Evolutionary conservation across 2,797 vertebrate genomes (phyloP).

Genomic region (Mormyrus hasselquistii): DNA sequence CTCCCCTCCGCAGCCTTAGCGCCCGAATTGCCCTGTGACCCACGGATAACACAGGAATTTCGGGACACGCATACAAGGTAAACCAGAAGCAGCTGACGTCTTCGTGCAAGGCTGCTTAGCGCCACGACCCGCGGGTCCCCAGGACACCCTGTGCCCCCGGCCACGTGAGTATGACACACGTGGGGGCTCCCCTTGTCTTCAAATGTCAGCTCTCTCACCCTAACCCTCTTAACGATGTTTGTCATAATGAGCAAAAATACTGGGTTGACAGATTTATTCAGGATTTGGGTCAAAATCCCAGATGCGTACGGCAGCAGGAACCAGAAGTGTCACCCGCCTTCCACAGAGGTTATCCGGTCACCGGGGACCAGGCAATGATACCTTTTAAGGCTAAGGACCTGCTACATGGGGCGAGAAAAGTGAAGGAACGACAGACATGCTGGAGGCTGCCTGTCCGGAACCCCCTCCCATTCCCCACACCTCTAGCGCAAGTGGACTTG

Average conservation of each 20-base stretch:
- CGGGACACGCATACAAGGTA: background rate
- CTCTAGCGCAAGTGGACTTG: background rate
- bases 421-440: background rate
- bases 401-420: background rate
- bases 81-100: background rate
- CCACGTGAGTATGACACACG: background rate
- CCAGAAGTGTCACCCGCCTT: background rate
- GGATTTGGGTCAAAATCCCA: background rate
- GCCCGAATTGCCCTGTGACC: background rate
- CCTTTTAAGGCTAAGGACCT: background rate
- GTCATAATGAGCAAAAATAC: background rate
- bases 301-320: background rate
- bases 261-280: background rate
- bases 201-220: background rate
- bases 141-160: background rate
- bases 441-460: background rate
- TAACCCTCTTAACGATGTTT: background rate
- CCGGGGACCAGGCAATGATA: background rate
- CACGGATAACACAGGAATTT: background rate
- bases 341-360: background rate
- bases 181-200: background rate
- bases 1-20: background rate
- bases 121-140: background rate
- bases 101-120: background rate
- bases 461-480: background rate